Conservation (phyloP, 1,140 invertebrate genomes). For the Berghia stephanieae region DNA sequence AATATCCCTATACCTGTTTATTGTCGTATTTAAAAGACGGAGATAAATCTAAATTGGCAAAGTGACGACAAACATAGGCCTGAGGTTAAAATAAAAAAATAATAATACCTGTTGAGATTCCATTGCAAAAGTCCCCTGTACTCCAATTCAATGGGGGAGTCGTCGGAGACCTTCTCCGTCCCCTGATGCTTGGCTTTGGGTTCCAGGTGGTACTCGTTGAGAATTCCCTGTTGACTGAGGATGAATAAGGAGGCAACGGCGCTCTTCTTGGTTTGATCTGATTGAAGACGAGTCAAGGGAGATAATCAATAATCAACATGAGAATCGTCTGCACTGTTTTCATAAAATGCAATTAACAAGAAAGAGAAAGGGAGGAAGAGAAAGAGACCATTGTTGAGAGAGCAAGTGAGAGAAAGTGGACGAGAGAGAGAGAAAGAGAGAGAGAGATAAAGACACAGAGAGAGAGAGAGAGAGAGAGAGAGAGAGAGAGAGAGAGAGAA, state of each 20-base stretch:
- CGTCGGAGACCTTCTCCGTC: constrained; percentile 76
- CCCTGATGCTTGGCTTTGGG: constrained; percentile 72
- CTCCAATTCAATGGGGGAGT: constrained; percentile 86
- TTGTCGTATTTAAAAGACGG: too few relatives aligned
- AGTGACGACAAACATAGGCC: too few relatives aligned
- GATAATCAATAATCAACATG: neutral
- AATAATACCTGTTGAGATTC: constrained; percentile 71
- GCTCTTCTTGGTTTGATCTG: constrained; percentile 63
- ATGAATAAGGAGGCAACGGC: constrained; percentile 87
- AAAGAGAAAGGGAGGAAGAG: too few relatives aligned
- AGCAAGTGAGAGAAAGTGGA: too few relatives aligned
- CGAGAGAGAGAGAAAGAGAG: too few relatives aligned
- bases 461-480: too few relatives aligned
- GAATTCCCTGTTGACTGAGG: constrained; percentile 85
- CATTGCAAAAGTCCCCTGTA: constrained; percentile 90
- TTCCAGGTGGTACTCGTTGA: constrained; percentile 91
- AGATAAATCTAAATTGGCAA: too few relatives aligned
- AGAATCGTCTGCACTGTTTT: neutral
- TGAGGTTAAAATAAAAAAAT: neutral
- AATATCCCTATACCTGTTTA: too few relatives aligned
- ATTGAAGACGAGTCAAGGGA: neutral
- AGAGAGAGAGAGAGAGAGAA: too few relatives aligned
- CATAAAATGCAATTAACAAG: too few relatives aligned
- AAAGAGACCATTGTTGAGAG: too few relatives aligned
- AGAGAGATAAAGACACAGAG: too few relatives aligned